Base-by-base conservation (phyloP, 2,888 invertebrate species). In the Slavum lentiscoides region DNA sequence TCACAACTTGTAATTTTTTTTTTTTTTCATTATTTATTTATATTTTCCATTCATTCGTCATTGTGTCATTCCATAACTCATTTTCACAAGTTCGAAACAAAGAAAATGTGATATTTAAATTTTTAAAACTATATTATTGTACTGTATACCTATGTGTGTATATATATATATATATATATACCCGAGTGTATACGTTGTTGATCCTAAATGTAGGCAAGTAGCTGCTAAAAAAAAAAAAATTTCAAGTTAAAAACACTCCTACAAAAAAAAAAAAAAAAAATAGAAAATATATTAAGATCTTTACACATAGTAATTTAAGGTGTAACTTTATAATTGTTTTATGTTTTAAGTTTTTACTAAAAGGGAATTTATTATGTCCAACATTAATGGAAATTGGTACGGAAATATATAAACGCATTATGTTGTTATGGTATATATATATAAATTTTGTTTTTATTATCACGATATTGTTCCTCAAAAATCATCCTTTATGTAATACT, bases 91-190 rank as follows among this genome's bases (percentile, higher is more conserved):
- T 80, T 80, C 64, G 9, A 70, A 64, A 80, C 53, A 80, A 80
- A 69, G 77, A 80, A 69, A 80, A 80, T 80, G 77, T 80, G 77
- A 80, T 80, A 80, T 80, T 80, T 62, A 69, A 77, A 77, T 62
- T 62, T 30, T 69, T 69, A 69, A 59, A 74, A 66, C 74, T 30
- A 17, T 66, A 43, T 75, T 43, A 75, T 75, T 58, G 23, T 75
- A 55, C 2, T 30, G 15, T 61, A 30, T 30, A 30, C 30, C 30
- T 30, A 30, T 30, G 30, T 30, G 4, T 30, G 30, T 30, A 30
- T 30, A 30, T 30, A 30, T 4, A 30, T 30, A 30, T 30, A 30
- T 30, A 30, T 4, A 4, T 30, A 30, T 30, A n/a, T n/a, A n/a
- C n/a, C n/a, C n/a, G n/a, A n/a, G n/a, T n/a, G n/a, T 59, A 69